A percentile compares a stretch with the other conserved stretches of the same genome.
Conservation (phyloP, 2,113 vertebrate genomes). For the Tetrao urogallus region DNA sequence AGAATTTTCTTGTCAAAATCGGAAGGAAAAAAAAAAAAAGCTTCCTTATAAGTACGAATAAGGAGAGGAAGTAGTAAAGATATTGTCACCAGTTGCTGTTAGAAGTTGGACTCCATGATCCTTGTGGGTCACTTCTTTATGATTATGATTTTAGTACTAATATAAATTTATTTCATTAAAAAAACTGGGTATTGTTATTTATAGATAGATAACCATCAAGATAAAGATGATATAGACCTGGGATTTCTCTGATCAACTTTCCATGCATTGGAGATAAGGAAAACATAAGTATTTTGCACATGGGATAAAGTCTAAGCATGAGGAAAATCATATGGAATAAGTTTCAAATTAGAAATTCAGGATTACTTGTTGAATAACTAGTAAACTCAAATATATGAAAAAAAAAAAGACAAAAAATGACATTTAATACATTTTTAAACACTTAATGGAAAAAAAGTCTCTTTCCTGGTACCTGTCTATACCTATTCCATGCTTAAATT, state of each 20-base stretch:
- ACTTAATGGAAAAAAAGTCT: background rate
- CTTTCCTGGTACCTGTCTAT: background rate
- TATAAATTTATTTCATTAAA: background rate
- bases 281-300: background rate
- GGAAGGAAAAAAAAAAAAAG: background rate
- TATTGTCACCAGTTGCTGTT: background rate
- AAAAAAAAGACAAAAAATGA: background rate
- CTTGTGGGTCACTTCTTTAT: background rate
- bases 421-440: background rate
- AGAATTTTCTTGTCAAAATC: background rate
- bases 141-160: background rate
- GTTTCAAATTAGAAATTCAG: background rate
- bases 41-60: background rate
- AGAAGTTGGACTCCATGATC: background rate
- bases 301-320: background rate
- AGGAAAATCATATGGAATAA: background rate
- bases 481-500: background rate
- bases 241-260: background rate
- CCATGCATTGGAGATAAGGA: background rate
- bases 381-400: background rate
- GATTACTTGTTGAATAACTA: background rate
- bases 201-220: background rate
- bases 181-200: background rate
- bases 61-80: background rate
- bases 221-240: background rate